These are phyloP conservation scores for Chelmon rostratus DNA, from an alignment of 2,797 vertebrate species.

Conservation along the genomic window DNA sequence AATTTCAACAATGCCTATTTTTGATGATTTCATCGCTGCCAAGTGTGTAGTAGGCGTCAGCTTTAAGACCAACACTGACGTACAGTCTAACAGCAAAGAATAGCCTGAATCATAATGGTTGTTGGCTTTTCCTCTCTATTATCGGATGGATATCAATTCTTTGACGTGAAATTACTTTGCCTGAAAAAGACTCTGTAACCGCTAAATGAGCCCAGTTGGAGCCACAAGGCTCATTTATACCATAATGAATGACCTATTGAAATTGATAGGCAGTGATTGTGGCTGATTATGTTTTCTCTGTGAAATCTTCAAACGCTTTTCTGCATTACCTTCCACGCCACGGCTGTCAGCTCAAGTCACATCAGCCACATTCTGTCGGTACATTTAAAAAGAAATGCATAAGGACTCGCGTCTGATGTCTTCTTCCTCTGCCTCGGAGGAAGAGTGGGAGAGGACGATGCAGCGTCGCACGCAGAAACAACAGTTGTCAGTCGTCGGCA, in stretches of 20 bases:
- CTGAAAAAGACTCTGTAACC: not conserved
- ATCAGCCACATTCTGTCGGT: constrained; percentile 24
- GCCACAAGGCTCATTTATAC: constrained; percentile 48
- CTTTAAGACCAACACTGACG: constrained; percentile 60
- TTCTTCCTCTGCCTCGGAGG: constrained; percentile 51
- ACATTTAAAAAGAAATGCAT: constrained; percentile 38
- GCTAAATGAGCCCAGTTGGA: constrained; percentile 38
- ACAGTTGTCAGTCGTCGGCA: constrained; percentile 66
- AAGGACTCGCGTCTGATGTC: constrained; percentile 55
- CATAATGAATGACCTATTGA: constrained; percentile 59
- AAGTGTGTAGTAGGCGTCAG: constrained; percentile 56
- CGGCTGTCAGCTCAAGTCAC: constrained; percentile 63
- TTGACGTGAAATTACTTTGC: constrained; percentile 30
- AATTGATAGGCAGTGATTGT: constrained; percentile 65
- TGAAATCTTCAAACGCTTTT: constrained; percentile 53
- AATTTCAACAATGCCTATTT: constrained; percentile 63
- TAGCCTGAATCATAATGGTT: constrained; percentile 17
- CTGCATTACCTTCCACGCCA: constrained; percentile 35
- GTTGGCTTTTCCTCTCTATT: constrained; percentile 48
- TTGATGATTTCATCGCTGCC: constrained; percentile 66
- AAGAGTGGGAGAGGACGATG: constrained; percentile 62
- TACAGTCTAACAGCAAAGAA: constrained; percentile 53
- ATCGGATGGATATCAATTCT: constrained; percentile 39
- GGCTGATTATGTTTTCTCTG: constrained; percentile 57
- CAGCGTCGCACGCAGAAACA: constrained; percentile 38